Evolutionary conservation across 2,888 invertebrate genomes (phyloP).

Genomic region (Machimus atricapillus): DNA sequence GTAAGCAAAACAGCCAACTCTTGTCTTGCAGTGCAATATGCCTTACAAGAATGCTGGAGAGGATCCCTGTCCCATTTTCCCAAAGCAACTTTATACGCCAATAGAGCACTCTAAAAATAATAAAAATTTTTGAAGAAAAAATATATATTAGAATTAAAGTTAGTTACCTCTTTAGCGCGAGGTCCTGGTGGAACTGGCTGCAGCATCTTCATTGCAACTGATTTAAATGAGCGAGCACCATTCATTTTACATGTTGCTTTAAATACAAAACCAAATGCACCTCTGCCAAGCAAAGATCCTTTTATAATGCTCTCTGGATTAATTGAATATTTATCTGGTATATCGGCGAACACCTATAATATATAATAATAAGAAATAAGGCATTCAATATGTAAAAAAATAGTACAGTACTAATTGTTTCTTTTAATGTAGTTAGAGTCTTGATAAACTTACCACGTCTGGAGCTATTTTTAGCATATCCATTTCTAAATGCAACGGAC

Average conservation of each 20-base stretch:
- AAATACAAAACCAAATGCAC: constrained; percentile 98
- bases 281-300: constrained; percentile 84
- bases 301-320: constrained; percentile 82
- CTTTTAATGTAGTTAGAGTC: background rate
- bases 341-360: constrained; percentile 80
- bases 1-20: constrained; percentile 88
- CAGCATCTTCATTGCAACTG: constrained; percentile 94
- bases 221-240: constrained; percentile 66
- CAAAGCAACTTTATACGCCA: constrained; percentile 69
- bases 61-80: constrained; percentile 96
- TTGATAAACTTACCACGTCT: constrained; percentile 74
- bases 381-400: no score
- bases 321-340: constrained; percentile 82
- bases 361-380: background rate
- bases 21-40: constrained; percentile 95
- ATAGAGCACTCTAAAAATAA: constrained; percentile 57
- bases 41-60: constrained; percentile 89
- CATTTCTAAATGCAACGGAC: constrained; percentile 81
- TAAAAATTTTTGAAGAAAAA: background rate
- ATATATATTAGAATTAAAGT: background rate
- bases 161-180: constrained; percentile 58
- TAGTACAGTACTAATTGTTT: background rate
- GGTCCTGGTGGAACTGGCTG: constrained; percentile 88
- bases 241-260: constrained; percentile 75
- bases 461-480: constrained; percentile 85